Base-by-base conservation (phyloP, 1,140 invertebrate genomes). In the Cydia pomonella region DNA sequence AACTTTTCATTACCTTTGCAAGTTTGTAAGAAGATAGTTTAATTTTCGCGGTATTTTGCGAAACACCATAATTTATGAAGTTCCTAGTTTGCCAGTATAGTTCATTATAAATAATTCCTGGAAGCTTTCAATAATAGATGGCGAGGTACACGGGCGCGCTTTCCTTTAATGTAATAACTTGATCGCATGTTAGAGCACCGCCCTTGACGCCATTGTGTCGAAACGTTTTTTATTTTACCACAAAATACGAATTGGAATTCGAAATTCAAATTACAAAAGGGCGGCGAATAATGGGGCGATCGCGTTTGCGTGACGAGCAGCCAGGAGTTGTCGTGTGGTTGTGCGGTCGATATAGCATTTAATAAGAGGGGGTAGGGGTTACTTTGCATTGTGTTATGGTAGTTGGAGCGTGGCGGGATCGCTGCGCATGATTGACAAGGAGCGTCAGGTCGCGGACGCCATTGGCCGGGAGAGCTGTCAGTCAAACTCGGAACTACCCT, bases 381-480 rank as follows among this genome's bases (percentile, higher is more conserved):
- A 83, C 76, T 77, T 85, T 82, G 81, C 77, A 75, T 73, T 81
- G 82, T 69, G 63, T 47, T 73, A 66, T 41, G 33, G 33, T 13
- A 72, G 21, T 75, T 76, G 64, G 53, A 59, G 47, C 75, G 73
- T 75, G 77, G 77, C 76, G 74, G 78, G 81, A 85, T 84, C 84
- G 84, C 76, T 78, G 41, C 79, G 87, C 90, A 93, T 95, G 94
- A 95, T 94, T 95, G 94, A 95, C 94, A 94, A 94, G 89, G 86
- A 92, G 93, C 92, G 93, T 94, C 93, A 94, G 93, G 93, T 94
- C 91, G 90, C 93, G 87, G 89, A 91, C 88, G 92, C 94, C 93
- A 95, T 95, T 94, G 94, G 94, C 92, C 94, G 94, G 93, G 94
- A 93, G 89, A 93, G 90, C 93, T 94, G 94, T 94, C 94, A 94